Evolutionary conservation across 2,113 vertebrate species (phyloP).

Genomic region (Chroicocephalus ridibundus): DNA sequence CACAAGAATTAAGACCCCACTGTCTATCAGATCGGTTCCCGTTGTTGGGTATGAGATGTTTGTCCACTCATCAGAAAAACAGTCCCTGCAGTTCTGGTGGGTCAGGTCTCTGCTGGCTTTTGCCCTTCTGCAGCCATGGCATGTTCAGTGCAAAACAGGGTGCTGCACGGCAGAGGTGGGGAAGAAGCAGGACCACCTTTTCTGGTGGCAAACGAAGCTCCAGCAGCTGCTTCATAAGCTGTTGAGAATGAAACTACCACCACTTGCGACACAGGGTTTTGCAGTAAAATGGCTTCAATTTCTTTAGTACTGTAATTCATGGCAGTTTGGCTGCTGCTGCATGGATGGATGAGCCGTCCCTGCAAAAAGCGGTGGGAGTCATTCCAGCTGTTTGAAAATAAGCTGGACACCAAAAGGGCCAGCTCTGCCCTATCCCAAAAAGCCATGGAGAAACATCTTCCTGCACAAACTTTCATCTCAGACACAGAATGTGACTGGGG

Average conservation of each 20-base stretch:
- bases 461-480: not conserved
- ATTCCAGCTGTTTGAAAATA: not conserved
- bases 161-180: not conserved
- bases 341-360: not conserved
- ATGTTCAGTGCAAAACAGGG: fast-evolving
- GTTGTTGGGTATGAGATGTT: not conserved
- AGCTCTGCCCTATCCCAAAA: not conserved
- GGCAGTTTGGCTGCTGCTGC: not conserved
- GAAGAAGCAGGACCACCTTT: not conserved
- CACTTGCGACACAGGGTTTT: not conserved
- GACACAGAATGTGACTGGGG: not conserved
- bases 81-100: not conserved
- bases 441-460: not conserved
- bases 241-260: not conserved
- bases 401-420: not conserved
- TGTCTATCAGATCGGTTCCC: not conserved
- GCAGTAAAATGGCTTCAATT: not conserved
- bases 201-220: not conserved
- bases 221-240: not conserved
- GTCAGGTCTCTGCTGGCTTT: not conserved
- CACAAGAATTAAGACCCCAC: not conserved
- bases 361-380: not conserved
- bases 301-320: not conserved
- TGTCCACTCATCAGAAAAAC: not conserved
- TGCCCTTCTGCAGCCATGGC: not conserved